Evolutionary conservation across 2,113 vertebrate species (phyloP), one percentile per base, ranked within the genome.

Genomic region (Solenodon paradoxus): DNA sequence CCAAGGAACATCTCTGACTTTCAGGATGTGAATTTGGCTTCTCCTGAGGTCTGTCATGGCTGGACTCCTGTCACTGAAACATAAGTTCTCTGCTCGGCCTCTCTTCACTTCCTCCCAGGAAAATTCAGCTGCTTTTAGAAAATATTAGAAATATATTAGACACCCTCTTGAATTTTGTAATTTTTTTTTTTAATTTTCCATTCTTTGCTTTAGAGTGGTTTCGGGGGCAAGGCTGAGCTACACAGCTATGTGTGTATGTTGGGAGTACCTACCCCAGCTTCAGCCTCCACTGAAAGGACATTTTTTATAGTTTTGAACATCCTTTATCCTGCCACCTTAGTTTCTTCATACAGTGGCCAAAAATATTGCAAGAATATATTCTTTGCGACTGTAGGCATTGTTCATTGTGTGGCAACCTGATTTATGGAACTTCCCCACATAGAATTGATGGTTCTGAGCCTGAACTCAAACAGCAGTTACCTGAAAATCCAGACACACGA

Each of bases 401-500:
- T 49, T 97, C 32, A 45, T 19, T 2, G 1, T 28, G 32, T 35
- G 53, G 82, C 86, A 84, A 38, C 35, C 55, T 71, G 88, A 93
- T 87, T 90, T 61, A 92, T 80, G 32, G 64, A 79, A 61, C 61
- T 68, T 86, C n/a, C n/a, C 19, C 11, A 61, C 20, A 47, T 40
- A 88, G 45, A 95, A 91, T 63, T 84, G 86, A 93, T 95, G 51
- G 45, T 49, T 81, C 78, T 69, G 51, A 96, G 63, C 51, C 45
- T 66, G 75, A 94, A 71, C 69, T 93, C 86, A 66, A 69, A 89
- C 9, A 93, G 74, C 74, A 93, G 66, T 74, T 94, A 95, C 96
- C 91, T 93, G 89, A 69, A 92, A 92, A 93, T 69, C 74, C 71
- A 93, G 79, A 83, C 45, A 59, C 74, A 32, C 4, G 83, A 77